Evolutionary conservation across 2,888 invertebrate species (phyloP), one percentile per base, ranked within the genome.

Genomic region (Eupithecia centaureata): DNA sequence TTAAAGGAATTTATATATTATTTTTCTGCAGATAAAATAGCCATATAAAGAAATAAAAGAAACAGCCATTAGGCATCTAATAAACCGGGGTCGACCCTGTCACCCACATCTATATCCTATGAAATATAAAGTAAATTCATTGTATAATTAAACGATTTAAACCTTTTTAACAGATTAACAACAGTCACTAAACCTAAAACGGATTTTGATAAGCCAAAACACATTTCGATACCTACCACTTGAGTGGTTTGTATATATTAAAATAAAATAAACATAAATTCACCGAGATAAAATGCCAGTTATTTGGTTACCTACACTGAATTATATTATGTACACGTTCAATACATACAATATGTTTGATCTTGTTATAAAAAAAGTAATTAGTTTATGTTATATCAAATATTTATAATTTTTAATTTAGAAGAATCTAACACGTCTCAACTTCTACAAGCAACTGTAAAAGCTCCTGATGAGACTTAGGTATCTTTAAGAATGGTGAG

Each of bases 261-360:
- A 69, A 66, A 74, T 76, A 63, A 72, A 74, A 70, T 72, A 68
- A 61, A 56, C 61, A 62, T 76, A 68, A 70, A 67, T 68, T 27
- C 60, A 58, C 32, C 65, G 61, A 59, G n/a, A 56, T 56, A 56
- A 56, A 72, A 70, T 60, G 65, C 67, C 22, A 47, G 72, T 60
- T 64, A 70, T 57, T 65, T 57, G 51, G 63, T 32, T 71, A 64
- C 25, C 10, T 51, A 47, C 18, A 47, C 22, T 47, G 47, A 47
- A 47, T 47, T 12, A 47, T 47, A 47, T 47, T 47, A 47, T 22
- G 22, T 47, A 47, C 12, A 47, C 10, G 22, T 33, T 57, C 32
- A 33, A 38, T 10, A 12, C 25, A 25, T 35, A n/a, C n/a, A n/a
- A n/a, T n/a, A n/a, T n/a, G n/a, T n/a, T n/a, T n/a, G n/a, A n/a